These are phyloP conservation scores for Aquatica leii DNA, from an alignment of 2,888 invertebrate genomes.

Conservation along the genomic window DNA sequence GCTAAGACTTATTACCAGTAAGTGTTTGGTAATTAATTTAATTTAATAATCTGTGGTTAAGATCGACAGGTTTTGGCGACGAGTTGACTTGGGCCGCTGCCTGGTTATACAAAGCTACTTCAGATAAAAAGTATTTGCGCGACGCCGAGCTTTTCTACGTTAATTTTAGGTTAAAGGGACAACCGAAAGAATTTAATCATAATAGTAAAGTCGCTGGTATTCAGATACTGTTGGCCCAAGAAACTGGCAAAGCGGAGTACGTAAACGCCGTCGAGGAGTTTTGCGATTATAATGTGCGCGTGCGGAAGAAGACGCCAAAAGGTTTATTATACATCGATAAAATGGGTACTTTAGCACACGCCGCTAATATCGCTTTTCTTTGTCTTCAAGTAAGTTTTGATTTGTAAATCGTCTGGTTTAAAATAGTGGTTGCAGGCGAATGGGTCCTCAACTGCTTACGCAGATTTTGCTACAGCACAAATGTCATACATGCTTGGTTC, in stretches of 20 bases:
- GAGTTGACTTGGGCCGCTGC: constrained; percentile 67
- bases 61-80: constrained; percentile 65
- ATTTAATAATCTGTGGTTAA: constrained; percentile 43
- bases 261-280: constrained; percentile 60
- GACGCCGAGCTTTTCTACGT: constrained; percentile 63
- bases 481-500: constrained; percentile 66
- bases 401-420: constrained; percentile 1
- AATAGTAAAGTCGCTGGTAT: constrained; percentile 66
- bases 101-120: constrained; percentile 66
- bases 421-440: constrained; percentile 50
- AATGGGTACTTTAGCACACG: constrained; percentile 65
- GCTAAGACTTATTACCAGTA: constrained; percentile 64
- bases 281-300: constrained; percentile 62
- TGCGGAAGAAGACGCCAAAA: constrained; percentile 63
- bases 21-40: constrained; percentile 37
- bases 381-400: constrained; percentile 60
- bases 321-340: constrained; percentile 65
- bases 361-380: constrained; percentile 65
- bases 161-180: constrained; percentile 61
- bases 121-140: constrained; percentile 60
- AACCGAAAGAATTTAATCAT: constrained; percentile 64
- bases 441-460: constrained; percentile 55
- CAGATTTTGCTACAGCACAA: constrained; percentile 63
- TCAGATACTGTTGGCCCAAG: constrained; percentile 62
- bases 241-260: constrained; percentile 60